A percentile compares a stretch with the other conserved stretches of the same genome.
Evolutionary conservation across 2,797 vertebrate genomes (phyloP).

Genomic region (Coregonus sp.): DNA sequence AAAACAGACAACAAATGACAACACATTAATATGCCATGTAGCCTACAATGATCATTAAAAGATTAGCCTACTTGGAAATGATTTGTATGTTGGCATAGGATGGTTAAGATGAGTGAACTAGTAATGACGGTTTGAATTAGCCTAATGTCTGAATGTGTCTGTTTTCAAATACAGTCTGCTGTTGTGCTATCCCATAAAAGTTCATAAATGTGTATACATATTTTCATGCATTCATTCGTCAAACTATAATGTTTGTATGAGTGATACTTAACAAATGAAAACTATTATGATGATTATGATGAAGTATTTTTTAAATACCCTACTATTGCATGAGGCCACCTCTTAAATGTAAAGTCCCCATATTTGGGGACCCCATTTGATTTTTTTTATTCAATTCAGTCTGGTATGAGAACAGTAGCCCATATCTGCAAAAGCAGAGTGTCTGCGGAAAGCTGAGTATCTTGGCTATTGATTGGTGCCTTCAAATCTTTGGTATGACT

Average conservation of each 20-base stretch:
- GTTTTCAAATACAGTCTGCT: not conserved
- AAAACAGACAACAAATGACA: slow-evolving; percentile 41
- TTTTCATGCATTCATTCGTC: not conserved
- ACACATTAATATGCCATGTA: not conserved
- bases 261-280: not conserved
- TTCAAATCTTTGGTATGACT: no score
- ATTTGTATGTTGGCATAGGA: not conserved
- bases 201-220: not conserved
- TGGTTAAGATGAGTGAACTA: not conserved
- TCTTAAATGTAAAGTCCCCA: no score
- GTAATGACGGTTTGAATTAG: not conserved
- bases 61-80: not conserved
- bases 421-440: no score
- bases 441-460: no score
- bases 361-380: no score
- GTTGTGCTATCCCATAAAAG: not conserved
- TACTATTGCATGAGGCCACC: no score
- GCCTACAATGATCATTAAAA: not conserved
- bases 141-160: not conserved
- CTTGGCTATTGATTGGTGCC: no score
- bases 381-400: no score
- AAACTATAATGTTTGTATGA: not conserved
- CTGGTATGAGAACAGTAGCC: no score
- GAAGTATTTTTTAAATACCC: no score
- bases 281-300: no score